Conservation (phyloP, 2,113 vertebrate species). For the Sinosuthora webbiana region DNA sequence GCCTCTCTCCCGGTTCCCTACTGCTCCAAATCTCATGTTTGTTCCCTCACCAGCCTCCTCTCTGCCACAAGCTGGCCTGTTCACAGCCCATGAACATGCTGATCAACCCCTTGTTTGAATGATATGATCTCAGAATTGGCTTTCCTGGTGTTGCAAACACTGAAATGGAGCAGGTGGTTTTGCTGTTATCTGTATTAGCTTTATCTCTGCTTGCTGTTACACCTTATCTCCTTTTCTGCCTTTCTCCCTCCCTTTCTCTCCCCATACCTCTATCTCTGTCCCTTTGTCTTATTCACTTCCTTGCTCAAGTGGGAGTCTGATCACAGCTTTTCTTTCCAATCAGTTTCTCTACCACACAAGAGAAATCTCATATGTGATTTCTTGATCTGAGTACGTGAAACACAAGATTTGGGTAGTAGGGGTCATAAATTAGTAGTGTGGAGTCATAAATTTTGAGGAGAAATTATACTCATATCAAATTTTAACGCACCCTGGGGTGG, state of each 20-base stretch:
- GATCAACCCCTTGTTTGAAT: not conserved
- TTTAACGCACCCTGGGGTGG: not conserved
- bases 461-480: not conserved
- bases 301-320: not conserved
- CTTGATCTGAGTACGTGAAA: not conserved
- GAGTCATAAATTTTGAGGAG: not conserved
- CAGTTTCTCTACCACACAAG: not conserved
- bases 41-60: not conserved
- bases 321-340: not conserved
- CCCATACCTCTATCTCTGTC: not conserved
- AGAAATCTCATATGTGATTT: not conserved
- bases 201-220: not conserved
- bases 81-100: not conserved
- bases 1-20: not conserved
- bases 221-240: not conserved
- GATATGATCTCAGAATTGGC: not conserved
- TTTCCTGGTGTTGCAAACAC: not conserved
- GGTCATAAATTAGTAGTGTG: not conserved
- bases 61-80: not conserved
- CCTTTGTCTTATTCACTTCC: fast-evolving
- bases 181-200: not conserved
- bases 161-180: not conserved
- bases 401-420: fast-evolving
- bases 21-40: not conserved
- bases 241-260: not conserved